phyloP scores from a whole-genome alignment of 2,113 vertebrate genomes.

The Eidolon helvum region DNA sequence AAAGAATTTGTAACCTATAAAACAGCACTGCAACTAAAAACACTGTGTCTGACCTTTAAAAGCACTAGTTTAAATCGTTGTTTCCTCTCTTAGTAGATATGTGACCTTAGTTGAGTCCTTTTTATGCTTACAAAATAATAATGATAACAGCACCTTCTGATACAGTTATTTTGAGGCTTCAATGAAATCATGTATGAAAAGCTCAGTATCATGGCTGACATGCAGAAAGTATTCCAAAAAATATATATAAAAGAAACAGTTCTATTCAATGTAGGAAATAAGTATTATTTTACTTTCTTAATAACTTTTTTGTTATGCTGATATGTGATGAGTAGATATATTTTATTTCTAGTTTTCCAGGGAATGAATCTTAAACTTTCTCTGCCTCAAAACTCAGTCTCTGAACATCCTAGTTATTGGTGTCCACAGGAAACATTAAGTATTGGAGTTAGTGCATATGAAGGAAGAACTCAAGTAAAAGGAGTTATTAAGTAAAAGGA shows the following conservation, averaged over 20 bases:
- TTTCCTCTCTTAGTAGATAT: not conserved
- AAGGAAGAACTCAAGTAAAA: not conserved
- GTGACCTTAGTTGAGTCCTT: not conserved
- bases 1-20: not conserved
- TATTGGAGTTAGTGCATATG: not conserved
- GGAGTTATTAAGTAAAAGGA: not conserved
- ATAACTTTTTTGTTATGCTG: not conserved
- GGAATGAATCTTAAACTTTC: not conserved
- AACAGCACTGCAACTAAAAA: not conserved
- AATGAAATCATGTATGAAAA: not conserved
- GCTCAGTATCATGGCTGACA: not conserved
- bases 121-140: not conserved
- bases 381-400: not conserved
- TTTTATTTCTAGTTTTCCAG: conserved; percentile 25
- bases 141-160: not conserved
- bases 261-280: not conserved
- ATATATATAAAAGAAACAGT: not conserved
- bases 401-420: not conserved
- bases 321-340: not conserved
- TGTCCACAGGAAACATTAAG: not conserved
- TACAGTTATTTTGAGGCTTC: not conserved
- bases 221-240: not conserved
- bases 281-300: not conserved
- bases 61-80: not conserved
- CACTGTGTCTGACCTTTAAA: not conserved